A percentile compares a stretch with the other conserved stretches of the same genome.
These are phyloP conservation scores for Vimba vimba DNA, from an alignment of 2,113 vertebrate genomes.

Conservation along the genomic window DNA sequence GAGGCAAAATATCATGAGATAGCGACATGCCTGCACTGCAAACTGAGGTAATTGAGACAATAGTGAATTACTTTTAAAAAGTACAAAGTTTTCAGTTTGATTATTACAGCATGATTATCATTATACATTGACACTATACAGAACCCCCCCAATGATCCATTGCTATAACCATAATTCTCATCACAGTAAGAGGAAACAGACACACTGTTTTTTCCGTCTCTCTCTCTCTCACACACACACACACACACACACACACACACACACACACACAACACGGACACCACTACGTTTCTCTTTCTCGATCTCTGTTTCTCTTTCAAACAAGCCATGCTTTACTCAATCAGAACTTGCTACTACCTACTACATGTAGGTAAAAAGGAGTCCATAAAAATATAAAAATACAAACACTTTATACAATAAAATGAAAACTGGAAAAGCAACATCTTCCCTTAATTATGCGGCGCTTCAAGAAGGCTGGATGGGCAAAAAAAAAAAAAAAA, in stretches of 20 bases:
- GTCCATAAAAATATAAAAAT: constrained; percentile 33
- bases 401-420: constrained; percentile 18
- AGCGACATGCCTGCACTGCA: constrained; percentile 28
- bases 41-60: constrained; percentile 22
- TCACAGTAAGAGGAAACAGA: neutral
- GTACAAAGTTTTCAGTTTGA: neutral
- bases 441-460: neutral
- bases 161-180: neutral
- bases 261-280: too few relatives aligned
- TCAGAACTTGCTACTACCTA: constrained; percentile 1
- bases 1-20: constrained; percentile 11
- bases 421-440: neutral
- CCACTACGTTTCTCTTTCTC: neutral
- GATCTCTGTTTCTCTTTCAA: neutral
- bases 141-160: neutral
- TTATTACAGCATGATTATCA: neutral
- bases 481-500: neutral
- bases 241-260: neutral
- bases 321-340: neutral
- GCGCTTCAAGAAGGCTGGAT: constrained; percentile 1
- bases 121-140: constrained; percentile 3
- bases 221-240: neutral
- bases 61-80: neutral
- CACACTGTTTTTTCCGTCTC: neutral
- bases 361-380: constrained; percentile 18